Evolutionary conservation across 2,113 vertebrate genomes (phyloP).

Genomic region (Siniperca knerii): DNA sequence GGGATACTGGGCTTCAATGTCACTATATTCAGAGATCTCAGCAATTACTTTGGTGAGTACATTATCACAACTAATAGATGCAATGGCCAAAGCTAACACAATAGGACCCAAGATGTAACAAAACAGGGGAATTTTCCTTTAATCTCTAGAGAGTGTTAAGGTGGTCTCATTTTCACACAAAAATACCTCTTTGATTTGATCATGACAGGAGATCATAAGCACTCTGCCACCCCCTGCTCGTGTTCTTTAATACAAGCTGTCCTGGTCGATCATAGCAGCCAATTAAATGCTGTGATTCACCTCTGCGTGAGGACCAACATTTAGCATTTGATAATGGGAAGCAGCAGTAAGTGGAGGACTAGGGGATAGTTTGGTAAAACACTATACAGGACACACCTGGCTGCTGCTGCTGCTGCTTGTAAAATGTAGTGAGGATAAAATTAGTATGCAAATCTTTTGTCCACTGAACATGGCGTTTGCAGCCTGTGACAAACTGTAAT

Average conservation of each 20-base stretch:
- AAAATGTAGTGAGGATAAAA: constrained; percentile 61
- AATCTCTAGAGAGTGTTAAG: neutral
- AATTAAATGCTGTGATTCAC: constrained; percentile 50
- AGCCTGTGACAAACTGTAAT: constrained; percentile 72
- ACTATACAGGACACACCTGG: constrained; percentile 58
- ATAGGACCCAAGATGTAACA: neutral
- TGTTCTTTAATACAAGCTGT: constrained; percentile 37
- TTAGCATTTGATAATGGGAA: constrained; percentile 56
- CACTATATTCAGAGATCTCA: neutral
- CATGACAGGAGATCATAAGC: constrained; percentile 6
- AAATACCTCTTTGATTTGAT: constrained; percentile 21
- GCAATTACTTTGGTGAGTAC: neutral
- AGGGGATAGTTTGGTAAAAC: constrained; percentile 33
- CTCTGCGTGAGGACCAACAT: constrained; percentile 47
- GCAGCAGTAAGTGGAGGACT: constrained; percentile 31
- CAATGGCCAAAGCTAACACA: neutral
- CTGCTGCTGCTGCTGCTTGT: constrained; percentile 44
- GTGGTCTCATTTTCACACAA: neutral
- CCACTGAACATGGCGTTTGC: constrained; percentile 68
- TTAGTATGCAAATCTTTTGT: constrained; percentile 80
- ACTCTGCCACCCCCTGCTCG: neutral
- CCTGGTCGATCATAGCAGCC: constrained; percentile 42
- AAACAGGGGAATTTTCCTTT: neutral
- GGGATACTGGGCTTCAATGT: neutral
- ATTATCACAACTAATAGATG: neutral